Conservation (phyloP, 2,113 vertebrate species). For the Calyptomena viridis region DNA sequence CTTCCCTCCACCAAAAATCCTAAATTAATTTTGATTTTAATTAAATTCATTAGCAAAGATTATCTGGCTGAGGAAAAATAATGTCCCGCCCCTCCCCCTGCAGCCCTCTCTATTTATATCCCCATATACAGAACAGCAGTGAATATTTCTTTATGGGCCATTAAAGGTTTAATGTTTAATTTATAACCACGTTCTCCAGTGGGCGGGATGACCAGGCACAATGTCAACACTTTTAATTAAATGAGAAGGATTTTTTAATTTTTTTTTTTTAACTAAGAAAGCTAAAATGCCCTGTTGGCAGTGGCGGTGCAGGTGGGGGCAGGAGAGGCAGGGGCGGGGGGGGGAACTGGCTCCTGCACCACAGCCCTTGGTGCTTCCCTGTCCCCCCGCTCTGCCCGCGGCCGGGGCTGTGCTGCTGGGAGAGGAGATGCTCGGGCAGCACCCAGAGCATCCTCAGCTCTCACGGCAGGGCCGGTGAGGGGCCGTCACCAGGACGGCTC, state of each 20-base stretch:
- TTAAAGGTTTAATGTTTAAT: conserved; percentile 81
- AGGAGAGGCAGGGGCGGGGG: not conserved
- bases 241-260: conserved; percentile 30
- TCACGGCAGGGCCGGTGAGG: accelerated
- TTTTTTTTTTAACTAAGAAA: not conserved
- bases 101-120: conserved; percentile 69
- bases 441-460: not conserved
- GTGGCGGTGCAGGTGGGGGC: not conserved
- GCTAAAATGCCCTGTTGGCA: not conserved
- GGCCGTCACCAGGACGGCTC: not conserved
- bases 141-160: conserved; percentile 78
- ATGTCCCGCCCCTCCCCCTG: conserved; percentile 38
- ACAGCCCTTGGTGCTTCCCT: not conserved
- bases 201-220: conserved; percentile 72
- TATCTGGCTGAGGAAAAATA: conserved; percentile 68
- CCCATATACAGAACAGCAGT: conserved; percentile 65
- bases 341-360: not conserved
- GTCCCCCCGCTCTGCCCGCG: accelerated
- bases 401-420: not conserved
- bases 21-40: conserved; percentile 72
- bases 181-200: conserved; percentile 73
- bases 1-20: not conserved
- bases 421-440: not conserved
- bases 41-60: conserved; percentile 76
- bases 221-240: conserved; percentile 82